Evolutionary conservation across 2,113 vertebrate species (phyloP).

Genomic region (Oncorhynchus clarkii): DNA sequence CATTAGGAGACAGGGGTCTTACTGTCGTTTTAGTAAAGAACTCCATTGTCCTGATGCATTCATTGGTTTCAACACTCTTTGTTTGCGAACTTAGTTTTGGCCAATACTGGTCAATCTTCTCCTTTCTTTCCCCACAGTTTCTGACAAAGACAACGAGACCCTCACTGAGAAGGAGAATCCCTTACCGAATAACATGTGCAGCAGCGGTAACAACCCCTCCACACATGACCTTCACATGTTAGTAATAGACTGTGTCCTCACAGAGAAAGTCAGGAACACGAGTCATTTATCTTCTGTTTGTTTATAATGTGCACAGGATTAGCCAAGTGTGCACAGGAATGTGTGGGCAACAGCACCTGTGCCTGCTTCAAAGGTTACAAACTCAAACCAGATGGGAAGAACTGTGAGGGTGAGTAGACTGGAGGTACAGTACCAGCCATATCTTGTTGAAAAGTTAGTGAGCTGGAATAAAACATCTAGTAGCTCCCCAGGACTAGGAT

Average conservation of each 20-base stretch:
- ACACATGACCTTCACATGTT: not conserved
- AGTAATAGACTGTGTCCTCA: not conserved
- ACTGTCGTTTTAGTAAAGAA: not conserved
- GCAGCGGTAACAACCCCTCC: conserved; percentile 53
- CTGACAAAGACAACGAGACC: conserved; percentile 10
- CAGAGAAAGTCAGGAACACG: not conserved
- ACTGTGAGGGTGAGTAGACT: conserved; percentile 84
- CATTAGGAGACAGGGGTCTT: not conserved
- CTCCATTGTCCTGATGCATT: not conserved
- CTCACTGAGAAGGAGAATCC: conserved; percentile 7
- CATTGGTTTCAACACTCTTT: not conserved
- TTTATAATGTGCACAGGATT: conserved; percentile 65
- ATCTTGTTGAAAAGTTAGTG: not conserved
- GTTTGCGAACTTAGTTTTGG: not conserved
- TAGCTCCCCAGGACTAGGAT: not conserved
- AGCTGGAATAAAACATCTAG: not conserved
- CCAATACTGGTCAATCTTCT: too few relatives aligned
- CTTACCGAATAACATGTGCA: conserved; percentile 45
- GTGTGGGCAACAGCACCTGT: conserved; percentile 83
- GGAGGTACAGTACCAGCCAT: not conserved
- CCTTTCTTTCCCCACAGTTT: conserved; percentile 21
- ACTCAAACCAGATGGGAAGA: conserved; percentile 84
- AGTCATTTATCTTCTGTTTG: not conserved
- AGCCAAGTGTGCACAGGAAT: conserved; percentile 84
- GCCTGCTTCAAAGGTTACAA: conserved; percentile 87